Evolutionary conservation across 2,797 vertebrate genomes (phyloP).

Genomic region (Pseudochirops corinnae): DNA sequence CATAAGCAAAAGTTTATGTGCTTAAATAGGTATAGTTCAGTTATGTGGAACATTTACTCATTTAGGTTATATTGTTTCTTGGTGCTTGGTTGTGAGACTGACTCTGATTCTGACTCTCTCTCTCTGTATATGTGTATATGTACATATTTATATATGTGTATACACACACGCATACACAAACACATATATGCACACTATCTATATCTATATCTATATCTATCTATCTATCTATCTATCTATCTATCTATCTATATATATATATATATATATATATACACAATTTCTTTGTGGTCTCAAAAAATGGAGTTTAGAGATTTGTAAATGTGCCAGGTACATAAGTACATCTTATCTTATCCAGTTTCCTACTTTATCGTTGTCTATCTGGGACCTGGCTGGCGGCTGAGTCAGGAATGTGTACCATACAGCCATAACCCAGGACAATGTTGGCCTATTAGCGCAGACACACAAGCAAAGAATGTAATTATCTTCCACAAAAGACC

Average conservation of each 20-base stretch:
- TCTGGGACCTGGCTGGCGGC: background rate
- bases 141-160: too few species aligned
- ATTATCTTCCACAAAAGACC: background rate
- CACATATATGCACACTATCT: too few species aligned
- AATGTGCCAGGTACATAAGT: background rate
- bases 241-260: too few species aligned
- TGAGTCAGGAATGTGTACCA: background rate
- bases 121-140: too few species aligned
- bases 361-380: background rate
- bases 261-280: background rate
- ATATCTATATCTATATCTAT: too few species aligned
- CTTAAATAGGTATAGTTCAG: background rate
- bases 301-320: background rate
- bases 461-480: background rate
- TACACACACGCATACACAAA: too few species aligned
- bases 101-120: too few species aligned
- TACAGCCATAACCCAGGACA: background rate
- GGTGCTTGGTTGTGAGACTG: too few species aligned
- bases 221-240: too few species aligned
- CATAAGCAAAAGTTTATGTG: background rate
- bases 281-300: background rate
- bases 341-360: background rate
- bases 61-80: background rate
- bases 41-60: background rate
- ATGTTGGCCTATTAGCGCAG: background rate